Evolutionary conservation across 2,888 invertebrate species (phyloP).

Genomic region (Gisinianus flammeolus): DNA sequence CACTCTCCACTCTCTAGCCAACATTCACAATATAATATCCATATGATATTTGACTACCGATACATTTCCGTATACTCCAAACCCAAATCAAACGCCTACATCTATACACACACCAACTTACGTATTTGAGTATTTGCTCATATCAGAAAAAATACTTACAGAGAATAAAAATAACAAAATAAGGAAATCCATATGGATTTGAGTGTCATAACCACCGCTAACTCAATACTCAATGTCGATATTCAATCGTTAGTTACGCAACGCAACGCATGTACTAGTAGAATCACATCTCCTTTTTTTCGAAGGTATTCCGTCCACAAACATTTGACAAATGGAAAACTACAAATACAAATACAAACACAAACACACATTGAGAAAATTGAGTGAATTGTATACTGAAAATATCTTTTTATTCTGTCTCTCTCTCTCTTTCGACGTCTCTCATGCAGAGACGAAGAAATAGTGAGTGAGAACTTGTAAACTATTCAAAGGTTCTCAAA

Average conservation of each 20-base stretch:
- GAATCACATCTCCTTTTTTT: too few species aligned
- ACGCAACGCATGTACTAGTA: too few species aligned
- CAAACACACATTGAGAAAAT: neutral
- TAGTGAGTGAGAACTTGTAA: conserved; percentile 15
- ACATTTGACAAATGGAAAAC: neutral
- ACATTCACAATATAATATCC: neutral
- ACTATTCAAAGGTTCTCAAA: neutral
- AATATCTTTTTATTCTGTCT: too few species aligned
- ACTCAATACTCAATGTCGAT: too few species aligned
- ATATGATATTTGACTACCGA: neutral
- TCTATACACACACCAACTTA: too few species aligned
- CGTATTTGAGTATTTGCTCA: neutral
- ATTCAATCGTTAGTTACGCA: neutral
- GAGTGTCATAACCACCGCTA: too few species aligned
- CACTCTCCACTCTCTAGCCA: neutral
- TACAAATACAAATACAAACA: neutral
- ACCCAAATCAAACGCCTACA: neutral
- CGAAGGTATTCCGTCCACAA: neutral
- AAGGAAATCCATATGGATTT: too few species aligned
- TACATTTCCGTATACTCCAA: neutral
- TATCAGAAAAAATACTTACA: neutral
- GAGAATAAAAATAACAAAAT: too few species aligned
- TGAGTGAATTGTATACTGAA: too few species aligned
- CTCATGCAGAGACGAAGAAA: neutral
- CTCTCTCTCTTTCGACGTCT: too few species aligned